Evolutionary conservation across 1,140 invertebrate species (phyloP), one percentile per base, ranked within the genome.

Genomic region (Aethina tumida): DNA sequence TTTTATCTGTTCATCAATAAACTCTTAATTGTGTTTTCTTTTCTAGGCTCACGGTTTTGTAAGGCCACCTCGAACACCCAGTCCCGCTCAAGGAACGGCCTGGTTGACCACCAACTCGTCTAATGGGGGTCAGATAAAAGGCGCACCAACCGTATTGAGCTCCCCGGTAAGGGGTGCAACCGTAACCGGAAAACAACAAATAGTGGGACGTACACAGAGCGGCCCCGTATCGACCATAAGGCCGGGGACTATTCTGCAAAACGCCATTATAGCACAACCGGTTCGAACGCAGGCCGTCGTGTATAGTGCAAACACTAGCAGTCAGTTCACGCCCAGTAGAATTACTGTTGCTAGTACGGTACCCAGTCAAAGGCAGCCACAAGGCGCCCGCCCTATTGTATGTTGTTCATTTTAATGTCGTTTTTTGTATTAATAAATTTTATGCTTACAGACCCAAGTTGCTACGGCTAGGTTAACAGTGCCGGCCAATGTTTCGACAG

Each of bases 211-310:
- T 35, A 37, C 53, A 24, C 55, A 54, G 45, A 28, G 47, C 3
- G 51, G 55, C 42, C 39, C 47, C 38, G 46, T 57, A 3, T 45
- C 49, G 6, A 52, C 47, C 16, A 48, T 59, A 17, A 37, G 50
- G 29, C 50, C 56, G 26, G 46, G 50, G 5, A 54, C 56, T 17
- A 51, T 62, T 27, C 45, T 60, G 40, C 55, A 58, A 38, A 59
- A 53, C 36, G 55, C 54, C 12, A 60, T 59, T 32, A 50, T 62
- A 18, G 51, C 60, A 6, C 60, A 60, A 47, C 58, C 60, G 18
- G 18, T 48, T 12, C 26, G 60, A n/a, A 55, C 58, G 17, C 60
- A 62, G 43, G 52, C 58, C 10, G 50, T 62, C 13, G 59, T 62
- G 26, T 61, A 60, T 34, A 60, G 47, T 47, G 37, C 53, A 19